Evolutionary conservation across 1,140 invertebrate genomes (phyloP), one percentile per base, ranked within the genome.

Genomic region (Cotesia typhae): DNA sequence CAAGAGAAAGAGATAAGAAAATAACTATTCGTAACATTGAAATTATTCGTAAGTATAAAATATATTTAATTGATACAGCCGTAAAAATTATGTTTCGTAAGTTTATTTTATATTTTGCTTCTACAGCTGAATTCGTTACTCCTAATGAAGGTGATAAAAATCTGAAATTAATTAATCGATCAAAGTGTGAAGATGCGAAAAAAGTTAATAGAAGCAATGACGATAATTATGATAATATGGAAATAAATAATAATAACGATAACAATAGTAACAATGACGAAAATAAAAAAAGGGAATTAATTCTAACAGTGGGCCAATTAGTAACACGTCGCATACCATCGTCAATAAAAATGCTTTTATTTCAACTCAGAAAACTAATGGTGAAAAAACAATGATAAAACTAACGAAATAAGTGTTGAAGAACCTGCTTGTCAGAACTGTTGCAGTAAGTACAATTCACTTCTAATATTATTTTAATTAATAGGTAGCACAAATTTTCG

Each of bases 381-480:
- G 0, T 1, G 17, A 7, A 12, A 55, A 12, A 6, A 55, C 2
- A n/a, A 55, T 20, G 38, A n/a, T 55, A 55, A 55, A 10, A 20
- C 12, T 55, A 20, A 14, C 53, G 2, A 1, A 14, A 4, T 12
- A n/a, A 20, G 4, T 20, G 2, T 28, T 28, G 53, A 10, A 10
- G n/a, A 7, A 14, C n/a, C 12, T 10, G 17, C 12, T 55, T 55
- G 53, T 55, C 7, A 55, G n/a, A 55, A 55, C 60, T 63, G 60
- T 4, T 63, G 60, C 28, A n/a, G 60, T 63, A 36, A 63, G 60
- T 63, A 20, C 60, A 38, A 63, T 63, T 63, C 17, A 63, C 5
- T 28, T 63, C 17, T 36, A 28, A 63, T 63, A 63, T 63, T 63
- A 20, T 63, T 37, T 28, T 63, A 20, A 63, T 63, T 28, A 28